Percentiles rank a stretch among this genome's conserved stretches.
Conservation (phyloP, 2,797 vertebrate genomes). For the Neostethus bicornis region DNA sequence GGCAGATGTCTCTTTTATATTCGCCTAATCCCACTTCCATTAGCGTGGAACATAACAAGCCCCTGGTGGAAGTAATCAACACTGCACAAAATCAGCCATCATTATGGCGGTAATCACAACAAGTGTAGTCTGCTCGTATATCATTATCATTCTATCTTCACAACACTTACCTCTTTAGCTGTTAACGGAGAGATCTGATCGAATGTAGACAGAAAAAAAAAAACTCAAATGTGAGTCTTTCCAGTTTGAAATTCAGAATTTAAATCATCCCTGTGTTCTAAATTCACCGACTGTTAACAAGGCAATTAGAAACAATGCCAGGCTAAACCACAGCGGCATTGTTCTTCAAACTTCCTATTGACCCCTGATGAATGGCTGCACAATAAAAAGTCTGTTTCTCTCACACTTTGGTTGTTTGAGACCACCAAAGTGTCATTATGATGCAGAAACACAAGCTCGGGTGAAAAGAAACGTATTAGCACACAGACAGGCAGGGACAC, state of each 20-base stretch:
- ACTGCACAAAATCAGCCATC: constrained; percentile 64
- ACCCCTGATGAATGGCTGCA: constrained; percentile 47
- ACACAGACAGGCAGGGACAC: neutral
- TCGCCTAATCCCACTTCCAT: constrained; percentile 60
- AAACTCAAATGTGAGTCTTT: constrained; percentile 4
- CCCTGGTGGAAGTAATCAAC: constrained; percentile 63
- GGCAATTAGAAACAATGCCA: constrained; percentile 47
- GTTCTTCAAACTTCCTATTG: constrained; percentile 49
- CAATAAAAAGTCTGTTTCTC: constrained; percentile 23
- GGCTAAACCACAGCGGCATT: constrained; percentile 33
- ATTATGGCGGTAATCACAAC: constrained; percentile 59
- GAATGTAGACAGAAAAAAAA: neutral
- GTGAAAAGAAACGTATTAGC: constrained; percentile 15
- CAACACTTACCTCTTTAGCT: constrained; percentile 30
- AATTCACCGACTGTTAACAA: constrained; percentile 59
- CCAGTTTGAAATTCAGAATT: constrained; percentile 32
- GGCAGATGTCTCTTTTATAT: constrained; percentile 60
- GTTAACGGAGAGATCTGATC: too few relatives aligned
- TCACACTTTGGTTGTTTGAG: constrained; percentile 12
- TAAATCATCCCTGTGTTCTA: constrained; percentile 47
- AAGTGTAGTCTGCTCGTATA: constrained; percentile 57
- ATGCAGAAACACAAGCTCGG: constrained; percentile 29
- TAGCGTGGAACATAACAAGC: constrained; percentile 63
- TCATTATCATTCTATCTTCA: constrained; percentile 43
- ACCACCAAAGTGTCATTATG: constrained; percentile 45